phyloP scores from a whole-genome alignment of 1,140 invertebrate genomes.

The Ceratoteleas bidentatus region DNA sequence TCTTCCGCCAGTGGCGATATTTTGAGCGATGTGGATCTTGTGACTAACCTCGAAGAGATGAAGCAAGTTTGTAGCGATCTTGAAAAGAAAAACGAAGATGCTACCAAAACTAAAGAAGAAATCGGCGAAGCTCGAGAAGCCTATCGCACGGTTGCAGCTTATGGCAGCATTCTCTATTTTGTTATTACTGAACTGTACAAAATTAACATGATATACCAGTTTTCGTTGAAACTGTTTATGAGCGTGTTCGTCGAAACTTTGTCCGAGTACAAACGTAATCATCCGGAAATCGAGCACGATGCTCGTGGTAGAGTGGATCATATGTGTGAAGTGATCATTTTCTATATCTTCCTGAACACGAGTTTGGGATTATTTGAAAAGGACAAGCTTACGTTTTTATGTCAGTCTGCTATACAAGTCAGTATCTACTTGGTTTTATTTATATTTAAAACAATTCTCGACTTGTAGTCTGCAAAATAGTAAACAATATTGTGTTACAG shows the following conservation, averaged over 20 bases:
- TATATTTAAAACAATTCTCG: not conserved
- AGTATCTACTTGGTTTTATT: slow-evolving; percentile 2
- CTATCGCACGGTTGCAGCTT: slow-evolving; percentile 91
- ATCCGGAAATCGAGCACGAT: not conserved
- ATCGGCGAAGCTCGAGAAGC: slow-evolving; percentile 95
- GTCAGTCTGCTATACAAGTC: slow-evolving; percentile 94
- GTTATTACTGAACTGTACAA: slow-evolving; percentile 96
- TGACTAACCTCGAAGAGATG: slow-evolving; percentile 95
- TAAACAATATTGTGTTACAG: slow-evolving; percentile 75
- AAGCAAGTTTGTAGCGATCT: slow-evolving; percentile 96
- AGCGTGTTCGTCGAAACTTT: slow-evolving; percentile 96
- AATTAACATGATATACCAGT: slow-evolving; percentile 98
- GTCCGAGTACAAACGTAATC: slow-evolving; percentile 78
- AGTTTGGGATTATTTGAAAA: slow-evolving; percentile 95
- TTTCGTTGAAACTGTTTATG: slow-evolving; percentile 96
- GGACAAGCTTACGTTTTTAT: slow-evolving; percentile 95
- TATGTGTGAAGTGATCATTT: slow-evolving; percentile 2
- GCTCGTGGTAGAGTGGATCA: not conserved
- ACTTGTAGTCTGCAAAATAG: too few species aligned
- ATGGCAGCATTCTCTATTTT: slow-evolving; percentile 96
- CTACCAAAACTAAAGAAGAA: slow-evolving; percentile 91
- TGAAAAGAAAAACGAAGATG: slow-evolving; percentile 91
- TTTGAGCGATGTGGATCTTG: slow-evolving; percentile 92
- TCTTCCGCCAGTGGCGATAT: slow-evolving; percentile 95
- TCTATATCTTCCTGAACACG: slow-evolving; percentile 89